phyloP scores from a whole-genome alignment of 1,140 invertebrate species.

The Drosophila suzukii region DNA sequence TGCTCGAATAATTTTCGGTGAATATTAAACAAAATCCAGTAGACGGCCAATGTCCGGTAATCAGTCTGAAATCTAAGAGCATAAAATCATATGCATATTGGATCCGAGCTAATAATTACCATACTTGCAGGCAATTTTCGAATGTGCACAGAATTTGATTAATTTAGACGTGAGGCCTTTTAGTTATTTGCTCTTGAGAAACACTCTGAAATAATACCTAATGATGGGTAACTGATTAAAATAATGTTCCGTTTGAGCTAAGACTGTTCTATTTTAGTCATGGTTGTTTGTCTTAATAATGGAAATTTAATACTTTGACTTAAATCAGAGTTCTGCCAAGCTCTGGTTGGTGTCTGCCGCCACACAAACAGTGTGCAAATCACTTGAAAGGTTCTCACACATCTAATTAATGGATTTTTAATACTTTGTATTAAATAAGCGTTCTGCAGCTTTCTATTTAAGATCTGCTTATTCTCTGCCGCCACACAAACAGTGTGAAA shows the following conservation, averaged over 20 bases:
- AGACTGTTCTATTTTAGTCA: not conserved
- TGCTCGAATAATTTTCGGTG: constrained; percentile 29
- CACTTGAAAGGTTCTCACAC: too few relatives aligned
- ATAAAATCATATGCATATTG: constrained; percentile 23
- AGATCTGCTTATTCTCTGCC: too few relatives aligned
- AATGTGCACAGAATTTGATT: constrained; percentile 28
- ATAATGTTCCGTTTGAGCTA: too few relatives aligned
- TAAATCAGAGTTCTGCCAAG: too few relatives aligned
- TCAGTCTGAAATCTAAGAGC: constrained; percentile 15
- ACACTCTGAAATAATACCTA: not conserved
- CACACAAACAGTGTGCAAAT: too few relatives aligned
- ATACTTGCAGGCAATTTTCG: constrained; percentile 12
- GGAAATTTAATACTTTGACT: not conserved
- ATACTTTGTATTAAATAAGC: too few relatives aligned
- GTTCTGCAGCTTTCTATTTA: too few relatives aligned
- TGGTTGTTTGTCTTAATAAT: too few relatives aligned
- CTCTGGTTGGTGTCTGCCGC: too few relatives aligned
- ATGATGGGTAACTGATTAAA: not conserved
- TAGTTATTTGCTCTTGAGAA: not conserved
- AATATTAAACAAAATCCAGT: constrained; percentile 23
- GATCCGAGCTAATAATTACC: constrained; percentile 10
- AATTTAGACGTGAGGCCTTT: not conserved
- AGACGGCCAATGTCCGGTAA: constrained; percentile 8
- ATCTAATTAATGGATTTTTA: too few relatives aligned
- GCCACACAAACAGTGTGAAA: too few relatives aligned